Conservation (phyloP, 1,140 invertebrate genomes). For the Bombus difficillimus region DNA sequence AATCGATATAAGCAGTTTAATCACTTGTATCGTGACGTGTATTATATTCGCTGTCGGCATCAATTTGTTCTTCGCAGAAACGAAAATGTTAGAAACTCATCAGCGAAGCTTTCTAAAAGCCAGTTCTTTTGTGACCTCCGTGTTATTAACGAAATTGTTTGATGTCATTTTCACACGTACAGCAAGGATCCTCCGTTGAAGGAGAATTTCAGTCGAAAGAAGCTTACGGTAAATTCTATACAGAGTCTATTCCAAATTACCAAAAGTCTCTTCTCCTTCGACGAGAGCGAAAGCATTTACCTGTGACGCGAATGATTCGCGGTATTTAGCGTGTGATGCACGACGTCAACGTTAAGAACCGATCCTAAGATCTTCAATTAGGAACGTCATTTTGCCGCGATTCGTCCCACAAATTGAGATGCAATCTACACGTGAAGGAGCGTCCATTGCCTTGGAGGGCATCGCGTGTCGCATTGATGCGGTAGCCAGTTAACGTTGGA, state of each 20-base stretch:
- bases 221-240: not conserved
- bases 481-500: conserved; percentile 47
- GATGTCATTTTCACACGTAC: not conserved
- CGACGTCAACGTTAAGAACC: not conserved
- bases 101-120: not conserved
- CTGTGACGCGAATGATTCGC: not conserved
- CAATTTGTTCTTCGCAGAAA: too few relatives aligned
- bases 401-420: conserved; percentile 1
- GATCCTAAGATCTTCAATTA: not conserved
- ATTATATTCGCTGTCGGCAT: not conserved
- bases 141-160: not conserved
- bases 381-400: not conserved
- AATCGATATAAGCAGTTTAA: conserved; percentile 15
- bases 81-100: not conserved
- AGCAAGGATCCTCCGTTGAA: not conserved
- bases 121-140: not conserved
- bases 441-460: conserved; percentile 31
- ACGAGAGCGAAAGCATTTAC: not conserved
- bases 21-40: not conserved
- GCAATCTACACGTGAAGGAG: conserved; percentile 50
- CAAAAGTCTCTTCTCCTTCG: not conserved
- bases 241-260: too few relatives aligned
- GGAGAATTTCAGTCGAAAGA: not conserved
- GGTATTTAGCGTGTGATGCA: not conserved
- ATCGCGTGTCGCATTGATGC: conserved; percentile 50